A percentile compares a stretch with the other conserved stretches of the same genome.
Evolutionary conservation across 2,113 vertebrate genomes (phyloP).

Genomic region (Numenius arquata): DNA sequence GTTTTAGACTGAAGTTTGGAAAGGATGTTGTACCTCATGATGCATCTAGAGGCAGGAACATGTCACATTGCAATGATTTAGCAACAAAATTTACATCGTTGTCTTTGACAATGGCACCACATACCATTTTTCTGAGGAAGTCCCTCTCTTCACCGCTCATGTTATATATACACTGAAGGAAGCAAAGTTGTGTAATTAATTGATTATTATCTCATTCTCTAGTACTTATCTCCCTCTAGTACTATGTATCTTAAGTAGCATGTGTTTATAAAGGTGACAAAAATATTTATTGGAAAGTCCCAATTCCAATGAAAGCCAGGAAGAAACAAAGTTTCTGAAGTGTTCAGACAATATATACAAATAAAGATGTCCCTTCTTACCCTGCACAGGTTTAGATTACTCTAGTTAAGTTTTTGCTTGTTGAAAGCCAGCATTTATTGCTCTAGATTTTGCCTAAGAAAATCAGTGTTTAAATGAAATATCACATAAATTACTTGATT

Average conservation of each 20-base stretch:
- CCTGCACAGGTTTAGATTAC: neutral
- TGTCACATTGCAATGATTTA: fast-evolving
- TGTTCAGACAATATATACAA: neutral
- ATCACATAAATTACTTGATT: neutral
- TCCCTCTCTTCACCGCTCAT: neutral
- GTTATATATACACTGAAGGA: neutral
- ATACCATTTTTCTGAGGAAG: neutral
- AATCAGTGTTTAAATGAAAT: neutral
- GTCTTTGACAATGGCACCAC: neutral
- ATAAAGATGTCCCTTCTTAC: neutral
- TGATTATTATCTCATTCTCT: neutral
- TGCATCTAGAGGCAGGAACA: neutral
- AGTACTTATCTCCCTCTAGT: neutral
- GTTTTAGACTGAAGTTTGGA: neutral
- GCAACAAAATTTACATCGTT: neutral
- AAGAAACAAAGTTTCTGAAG: neutral
- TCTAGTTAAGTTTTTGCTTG: neutral
- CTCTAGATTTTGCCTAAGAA: neutral
- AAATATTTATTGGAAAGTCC: neutral
- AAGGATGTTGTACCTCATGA: neutral
- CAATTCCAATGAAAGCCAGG: neutral
- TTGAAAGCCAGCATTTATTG: neutral
- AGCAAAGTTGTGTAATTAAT: neutral
- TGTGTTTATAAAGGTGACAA: neutral
- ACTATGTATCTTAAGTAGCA: neutral